phyloP scores from a whole-genome alignment of 1,140 invertebrate species.

The Achroia grisella region DNA sequence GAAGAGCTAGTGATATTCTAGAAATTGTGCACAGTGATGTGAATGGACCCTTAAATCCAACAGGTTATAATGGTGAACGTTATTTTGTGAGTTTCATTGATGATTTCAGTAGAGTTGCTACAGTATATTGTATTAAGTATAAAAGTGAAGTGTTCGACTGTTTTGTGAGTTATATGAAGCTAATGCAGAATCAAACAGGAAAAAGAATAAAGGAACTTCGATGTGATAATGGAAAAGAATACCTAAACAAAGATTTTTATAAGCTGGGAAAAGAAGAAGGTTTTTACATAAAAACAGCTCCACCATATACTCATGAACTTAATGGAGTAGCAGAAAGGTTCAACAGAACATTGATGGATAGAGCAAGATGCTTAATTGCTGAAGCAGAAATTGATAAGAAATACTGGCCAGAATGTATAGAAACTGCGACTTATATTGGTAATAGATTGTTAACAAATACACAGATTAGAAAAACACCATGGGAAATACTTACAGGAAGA shows the following conservation, averaged over 20 bases:
- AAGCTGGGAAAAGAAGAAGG: too few species aligned
- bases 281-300: too few species aligned
- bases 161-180: conserved; percentile 20
- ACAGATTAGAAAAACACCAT: conserved; percentile 36
- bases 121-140: too few species aligned
- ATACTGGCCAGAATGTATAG: conserved; percentile 42
- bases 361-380: conserved; percentile 15
- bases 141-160: conserved; percentile 19
- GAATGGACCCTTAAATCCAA: too few species aligned
- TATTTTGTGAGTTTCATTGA: conserved; percentile 17
- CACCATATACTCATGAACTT: too few species aligned
- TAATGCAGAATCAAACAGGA: conserved; percentile 20
- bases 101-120: too few species aligned
- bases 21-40: conserved; percentile 37
- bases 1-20: too few species aligned
- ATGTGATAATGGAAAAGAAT: conserved; percentile 43
- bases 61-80: conserved; percentile 11
- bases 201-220: conserved; percentile 17
- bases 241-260: too few species aligned
- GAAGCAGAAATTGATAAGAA: too few species aligned
- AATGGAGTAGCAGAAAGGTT: too few species aligned
- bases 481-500: conserved; percentile 41
- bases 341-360: too few species aligned
- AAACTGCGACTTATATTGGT: conserved; percentile 18
- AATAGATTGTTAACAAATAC: conserved; percentile 32